Base-by-base conservation (phyloP, 1,140 invertebrate genomes). In the Phthorimaea operculella region DNA sequence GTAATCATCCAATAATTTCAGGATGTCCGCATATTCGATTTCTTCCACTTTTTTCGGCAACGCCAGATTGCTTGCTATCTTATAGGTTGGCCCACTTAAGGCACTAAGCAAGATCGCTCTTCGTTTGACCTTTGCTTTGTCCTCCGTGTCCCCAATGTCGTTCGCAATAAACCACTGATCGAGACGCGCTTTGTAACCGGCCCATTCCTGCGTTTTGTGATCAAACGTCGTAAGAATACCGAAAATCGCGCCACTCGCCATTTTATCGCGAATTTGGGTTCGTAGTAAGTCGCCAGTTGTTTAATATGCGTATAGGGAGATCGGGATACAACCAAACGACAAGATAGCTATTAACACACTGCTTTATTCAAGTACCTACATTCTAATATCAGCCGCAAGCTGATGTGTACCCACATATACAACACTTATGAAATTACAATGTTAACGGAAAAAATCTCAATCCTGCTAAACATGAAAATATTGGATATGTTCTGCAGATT, bases 91-190 rank as follows among this genome's bases (percentile, higher is more conserved):
- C 51, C 52, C 56, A 10, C n/a, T 44, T 1, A 58, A 21, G 5
- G 51, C 56, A 16, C 50, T 48, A 7, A 58, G 16, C n/a, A 58
- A 17, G n/a, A 58, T 52, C 4, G 51, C 56, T 11, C 45, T 44
- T 3, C 51, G 36, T 36, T 53, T 52, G 11, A 49, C 33, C 34
- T 21, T 50, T 34, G 50, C 33, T 47, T 52, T 52, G 56, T 58
- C 56, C 11, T 51, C 49, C 12, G 51, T 21, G 8, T 7, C 49
- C 21, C 21, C 21, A 8, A 56, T 42, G 8, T 51, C 55, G 33
- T 56, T 56, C 9, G 36, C 55, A 2, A 42, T 44, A 17, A 47
- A 47, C 44, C 44, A 47, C 44, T 47, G 44, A 9, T 9, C 5
- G 8, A 47, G 15, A 3, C 44, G n/a, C n/a, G 14, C 8, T 47